These are phyloP conservation scores for Antheraea pernyi DNA, from an alignment of 1,140 invertebrate species.

Conservation along the genomic window DNA sequence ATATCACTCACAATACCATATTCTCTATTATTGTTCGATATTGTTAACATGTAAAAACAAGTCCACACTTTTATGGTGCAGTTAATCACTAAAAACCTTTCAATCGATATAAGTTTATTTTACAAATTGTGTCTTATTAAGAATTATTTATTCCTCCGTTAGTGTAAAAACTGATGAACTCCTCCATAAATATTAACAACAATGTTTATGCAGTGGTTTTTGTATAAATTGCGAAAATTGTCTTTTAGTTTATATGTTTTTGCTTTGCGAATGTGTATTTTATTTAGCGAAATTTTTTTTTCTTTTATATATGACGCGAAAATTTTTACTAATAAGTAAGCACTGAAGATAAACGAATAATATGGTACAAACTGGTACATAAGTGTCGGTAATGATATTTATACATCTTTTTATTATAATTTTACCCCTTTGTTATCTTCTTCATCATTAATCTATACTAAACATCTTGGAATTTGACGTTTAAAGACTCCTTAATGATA, in stretches of 20 bases:
- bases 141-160: not conserved
- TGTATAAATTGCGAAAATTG: constrained; percentile 17
- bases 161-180: not conserved
- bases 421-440: too few species aligned
- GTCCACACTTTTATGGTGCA: not conserved
- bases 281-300: not conserved
- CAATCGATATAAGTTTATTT: not conserved
- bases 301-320: not conserved
- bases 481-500: too few species aligned
- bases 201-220: constrained; percentile 1
- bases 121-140: too few species aligned
- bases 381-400: too few species aligned
- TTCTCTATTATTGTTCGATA: not conserved
- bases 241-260: constrained; percentile 42
- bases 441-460: too few species aligned
- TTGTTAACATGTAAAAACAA: not conserved
- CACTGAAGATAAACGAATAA: too few species aligned
- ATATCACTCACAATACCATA: too few species aligned
- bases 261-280: constrained; percentile 26
- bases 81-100: not conserved
- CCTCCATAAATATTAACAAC: not conserved
- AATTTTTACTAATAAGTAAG: too few species aligned
- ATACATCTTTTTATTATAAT: too few species aligned
- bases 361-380: too few species aligned
- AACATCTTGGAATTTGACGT: too few species aligned